These are phyloP conservation scores for Temnothorax unifasciatus DNA, from an alignment of 2,888 invertebrate species.

Conservation along the genomic window DNA sequence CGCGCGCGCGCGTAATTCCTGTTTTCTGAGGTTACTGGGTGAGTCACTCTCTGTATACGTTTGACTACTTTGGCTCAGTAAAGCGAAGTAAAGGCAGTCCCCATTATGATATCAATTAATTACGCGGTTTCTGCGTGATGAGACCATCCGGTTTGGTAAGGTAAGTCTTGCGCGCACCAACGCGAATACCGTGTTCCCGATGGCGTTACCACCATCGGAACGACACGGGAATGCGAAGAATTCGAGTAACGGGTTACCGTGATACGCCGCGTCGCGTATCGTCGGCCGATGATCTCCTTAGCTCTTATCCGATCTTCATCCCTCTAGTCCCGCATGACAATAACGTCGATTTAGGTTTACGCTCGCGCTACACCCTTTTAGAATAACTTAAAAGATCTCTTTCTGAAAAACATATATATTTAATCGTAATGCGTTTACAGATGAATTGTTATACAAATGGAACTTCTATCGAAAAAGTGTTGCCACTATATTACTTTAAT, in stretches of 20 bases:
- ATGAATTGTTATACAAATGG: not conserved
- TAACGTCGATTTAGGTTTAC: conserved; percentile 64
- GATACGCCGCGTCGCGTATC: conserved; percentile 70
- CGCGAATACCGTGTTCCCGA: conserved; percentile 33
- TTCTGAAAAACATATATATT: not conserved
- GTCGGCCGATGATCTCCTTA: conserved; percentile 67
- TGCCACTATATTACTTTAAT: not conserved
- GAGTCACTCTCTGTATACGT: conserved; percentile 31
- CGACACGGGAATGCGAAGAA: conserved; percentile 76
- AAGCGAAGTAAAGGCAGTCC: conserved; percentile 69
- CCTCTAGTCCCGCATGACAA: conserved; percentile 52
- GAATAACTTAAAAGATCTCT: not conserved
- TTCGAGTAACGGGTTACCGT: conserved; percentile 78
- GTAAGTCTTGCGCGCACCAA: conserved; percentile 66
- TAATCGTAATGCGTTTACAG: not conserved
- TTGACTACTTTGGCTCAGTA: conserved; percentile 31
- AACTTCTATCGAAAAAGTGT: not conserved
- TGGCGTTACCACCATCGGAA: conserved; percentile 51
- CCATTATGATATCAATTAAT: conserved; percentile 83
- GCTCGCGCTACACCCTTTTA: too few relatives aligned
- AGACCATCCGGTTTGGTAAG: conserved; percentile 79
- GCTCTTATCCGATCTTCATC: conserved; percentile 75
- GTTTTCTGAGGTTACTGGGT: conserved; percentile 36
- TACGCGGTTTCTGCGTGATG: conserved; percentile 75
- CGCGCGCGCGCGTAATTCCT: conserved; percentile 5